Base-by-base conservation (phyloP, 2,113 vertebrate genomes). In the Gavia stellata region DNA sequence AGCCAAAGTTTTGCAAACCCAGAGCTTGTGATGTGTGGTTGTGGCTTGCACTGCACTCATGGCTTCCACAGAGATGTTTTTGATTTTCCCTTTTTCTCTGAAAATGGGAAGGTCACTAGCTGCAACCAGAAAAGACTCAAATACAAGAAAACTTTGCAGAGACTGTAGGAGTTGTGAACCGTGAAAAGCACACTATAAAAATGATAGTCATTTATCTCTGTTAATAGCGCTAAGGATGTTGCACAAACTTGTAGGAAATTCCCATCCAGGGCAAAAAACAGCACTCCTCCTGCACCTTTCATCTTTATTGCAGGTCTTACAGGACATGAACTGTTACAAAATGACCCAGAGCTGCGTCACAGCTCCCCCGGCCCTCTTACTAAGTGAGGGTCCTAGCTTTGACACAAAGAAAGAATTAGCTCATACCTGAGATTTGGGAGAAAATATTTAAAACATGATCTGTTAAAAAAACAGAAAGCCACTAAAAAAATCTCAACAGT, bases 211-310 rank as follows among this genome's bases (percentile, higher is more conserved):
- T 79, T 94, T 93, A 45, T 93, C 62, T 92, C 80, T 73, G 44
- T 81, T 82, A 90, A 49, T 52, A 59, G 8, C 1, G 10, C 16
- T 70, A 61, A 90, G 71, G 45, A 77, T 74, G 59, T 96, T 93
- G 85, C 85, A 90, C 63, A 94, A 95, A 92, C 49, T 72, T 33
- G 42, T 47, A 90, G 74, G 92, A 96, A 90, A 93, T 93, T 93
- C 81, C 90, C 71, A 80, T 28, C 45, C 52, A 42, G 29, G 12
- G 50, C 25, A 47, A 73, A 65, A 29, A 77, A 58, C 44, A 42
- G 28, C 33, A 7, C 21, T 92, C 67, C 45, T 68, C 50, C 58
- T 50, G 28, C 7, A 50, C 29, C n/a, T 49, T n/a, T 9, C 7
- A 4, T 87, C 73, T 73, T 90, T 71, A 38, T 17, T 88, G 74